These are phyloP conservation scores for Parnassius apollo DNA, from an alignment of 2,888 invertebrate species.

Conservation along the genomic window DNA sequence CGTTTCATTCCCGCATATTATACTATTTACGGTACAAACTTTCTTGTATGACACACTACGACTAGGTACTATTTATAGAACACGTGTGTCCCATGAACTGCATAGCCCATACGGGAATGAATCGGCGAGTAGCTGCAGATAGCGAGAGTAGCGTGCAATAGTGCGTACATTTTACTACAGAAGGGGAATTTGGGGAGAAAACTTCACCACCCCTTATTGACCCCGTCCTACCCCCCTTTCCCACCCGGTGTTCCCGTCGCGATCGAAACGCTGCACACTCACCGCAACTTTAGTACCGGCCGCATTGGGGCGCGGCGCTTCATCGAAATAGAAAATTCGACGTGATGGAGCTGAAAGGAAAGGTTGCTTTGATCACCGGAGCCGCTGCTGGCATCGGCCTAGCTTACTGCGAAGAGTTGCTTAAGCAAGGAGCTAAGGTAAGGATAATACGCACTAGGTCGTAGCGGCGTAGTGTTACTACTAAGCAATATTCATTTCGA, in stretches of 20 bases:
- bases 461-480: conserved; percentile 17
- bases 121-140: conserved; percentile 51
- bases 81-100: conserved; percentile 34
- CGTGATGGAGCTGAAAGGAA: conserved; percentile 86
- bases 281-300: conserved; percentile 43
- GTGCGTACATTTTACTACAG: conserved; percentile 72
- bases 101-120: conserved; percentile 42
- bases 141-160: conserved; percentile 64
- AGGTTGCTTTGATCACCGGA: conserved; percentile 87
- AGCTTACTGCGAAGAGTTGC: conserved; percentile 86
- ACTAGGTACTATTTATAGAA: conserved; percentile 37
- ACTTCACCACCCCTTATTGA: conserved; percentile 41
- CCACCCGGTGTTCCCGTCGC: conserved; percentile 46
- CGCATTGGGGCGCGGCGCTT: conserved; percentile 57
- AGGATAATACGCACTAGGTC: conserved; percentile 31
- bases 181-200: conserved; percentile 57
- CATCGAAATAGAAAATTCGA: conserved; percentile 37
- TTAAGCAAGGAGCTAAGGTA: conserved; percentile 88
- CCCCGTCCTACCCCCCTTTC: conserved; percentile 37
- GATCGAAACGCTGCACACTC: conserved; percentile 71
- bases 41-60: conserved; percentile 31
- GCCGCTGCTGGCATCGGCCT: conserved; percentile 87
- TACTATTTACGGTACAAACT: conserved; percentile 21
- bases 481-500: conserved; percentile 12
- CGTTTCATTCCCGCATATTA: conserved; percentile 38